Base-by-base conservation (phyloP, 2,888 invertebrate genomes). In the Kuschelorhynchus macadamiae region DNA sequence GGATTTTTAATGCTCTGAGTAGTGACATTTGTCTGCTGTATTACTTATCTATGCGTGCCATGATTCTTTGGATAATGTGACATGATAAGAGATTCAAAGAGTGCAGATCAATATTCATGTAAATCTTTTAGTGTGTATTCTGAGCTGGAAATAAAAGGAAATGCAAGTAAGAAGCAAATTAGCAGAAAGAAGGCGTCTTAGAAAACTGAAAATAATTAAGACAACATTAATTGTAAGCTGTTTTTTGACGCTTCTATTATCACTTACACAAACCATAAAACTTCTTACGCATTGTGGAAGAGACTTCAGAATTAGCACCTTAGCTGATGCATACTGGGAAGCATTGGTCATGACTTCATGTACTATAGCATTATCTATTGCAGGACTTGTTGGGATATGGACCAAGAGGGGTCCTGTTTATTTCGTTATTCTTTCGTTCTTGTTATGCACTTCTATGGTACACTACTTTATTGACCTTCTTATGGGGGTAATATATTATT, bases 361-460 rank as follows among this genome's bases (percentile, higher is more conserved):
- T 1, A n/a, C 42, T 12, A 33, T 42, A 1, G 1, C 20, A 14
- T 20, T 62, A 7, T 39, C 52, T 12, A 14, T 44, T 12, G 44
- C 44, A 20, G 53, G 52, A 44, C 12, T 62, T 11, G 0, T 17
- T 17, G 61, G 44, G n/a, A 8, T 61, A 7, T 61, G 61, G 61
- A 32, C 20, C 7, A 50, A 33, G 52, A 30, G 33, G n/a, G 33
- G 44, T 11, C 1, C 52, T 11, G 52, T 44, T 1, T 61, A 30
- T 36, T 61, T 61, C 12, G 25, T 41, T 18, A 11, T 30, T 3
- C 11, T 30, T 30, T 25, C 61, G 11, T 49, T 41, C 5, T 8
- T 41, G 12, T 9, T 52, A 17, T 42, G 32, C 11, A 61, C 61
- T 0, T 1, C 8, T 12, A 12, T 61, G 42, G 36, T 42, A 14